A percentile compares a stretch with the other conserved stretches of the same genome.
These are phyloP conservation scores for Alouatta palliata DNA, from an alignment of 2,113 vertebrate genomes.

Conservation along the genomic window DNA sequence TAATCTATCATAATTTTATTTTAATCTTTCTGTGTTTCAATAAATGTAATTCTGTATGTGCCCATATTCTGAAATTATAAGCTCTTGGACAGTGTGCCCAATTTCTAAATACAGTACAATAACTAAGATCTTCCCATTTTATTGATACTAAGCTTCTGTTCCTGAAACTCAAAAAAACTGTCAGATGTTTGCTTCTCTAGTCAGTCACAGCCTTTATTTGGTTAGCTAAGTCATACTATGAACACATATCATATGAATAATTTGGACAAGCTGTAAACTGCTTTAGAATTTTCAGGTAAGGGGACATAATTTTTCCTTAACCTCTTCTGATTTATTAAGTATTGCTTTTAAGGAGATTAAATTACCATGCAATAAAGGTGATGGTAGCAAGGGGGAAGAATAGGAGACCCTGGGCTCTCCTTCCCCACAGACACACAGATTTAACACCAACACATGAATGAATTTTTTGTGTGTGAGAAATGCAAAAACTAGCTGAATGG, in stretches of 20 bases:
- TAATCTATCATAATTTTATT: not conserved
- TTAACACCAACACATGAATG: not conserved
- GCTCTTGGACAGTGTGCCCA: not conserved
- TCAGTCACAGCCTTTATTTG: not conserved
- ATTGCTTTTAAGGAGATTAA: not conserved
- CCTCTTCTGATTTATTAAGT: not conserved
- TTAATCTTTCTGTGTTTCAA: not conserved
- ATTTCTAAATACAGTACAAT: not conserved
- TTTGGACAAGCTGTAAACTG: not conserved
- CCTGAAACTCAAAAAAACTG: not conserved
- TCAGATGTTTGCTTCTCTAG: not conserved
- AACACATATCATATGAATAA: not conserved
- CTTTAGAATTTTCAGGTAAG: not conserved
- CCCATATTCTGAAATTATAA: not conserved
- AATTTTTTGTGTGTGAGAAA: not conserved
- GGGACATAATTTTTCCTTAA: not conserved
- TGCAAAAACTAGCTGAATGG: not conserved
- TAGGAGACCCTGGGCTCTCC: not conserved
- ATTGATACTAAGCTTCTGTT: not conserved
- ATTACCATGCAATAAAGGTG: not conserved
- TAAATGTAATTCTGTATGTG: not conserved
- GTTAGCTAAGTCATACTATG: not conserved
- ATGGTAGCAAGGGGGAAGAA: not conserved
- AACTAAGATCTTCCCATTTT: not conserved
- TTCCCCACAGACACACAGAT: not conserved